phyloP scores from a whole-genome alignment of 2,797 vertebrate species.

The Nannoperca obscura region DNA sequence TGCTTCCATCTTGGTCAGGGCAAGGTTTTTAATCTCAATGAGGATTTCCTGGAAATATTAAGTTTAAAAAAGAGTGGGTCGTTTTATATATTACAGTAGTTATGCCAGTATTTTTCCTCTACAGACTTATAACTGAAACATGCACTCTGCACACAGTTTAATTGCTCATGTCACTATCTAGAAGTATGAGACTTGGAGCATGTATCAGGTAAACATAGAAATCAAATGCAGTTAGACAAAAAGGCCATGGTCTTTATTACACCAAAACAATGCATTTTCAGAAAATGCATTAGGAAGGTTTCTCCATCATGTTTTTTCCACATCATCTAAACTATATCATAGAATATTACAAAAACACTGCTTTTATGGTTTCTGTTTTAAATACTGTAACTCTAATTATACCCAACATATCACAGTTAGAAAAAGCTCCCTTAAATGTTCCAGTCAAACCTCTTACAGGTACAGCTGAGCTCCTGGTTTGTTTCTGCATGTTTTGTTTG shows the following conservation, averaged over 20 bases:
- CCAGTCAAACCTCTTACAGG: not conserved
- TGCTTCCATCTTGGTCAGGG: not conserved
- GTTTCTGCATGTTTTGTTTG: not conserved
- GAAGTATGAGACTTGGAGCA: not conserved
- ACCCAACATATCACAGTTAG: not conserved
- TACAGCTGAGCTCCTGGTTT: not conserved
- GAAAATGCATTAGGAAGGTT: not conserved
- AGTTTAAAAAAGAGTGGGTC: not conserved
- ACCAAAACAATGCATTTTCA: slow-evolving; percentile 25
- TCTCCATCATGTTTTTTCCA: not conserved
- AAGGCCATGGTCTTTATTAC: slow-evolving; percentile 47
- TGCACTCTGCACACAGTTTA: not conserved
- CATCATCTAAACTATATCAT: not conserved
- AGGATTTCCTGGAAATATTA: not conserved
- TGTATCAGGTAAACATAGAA: not conserved
- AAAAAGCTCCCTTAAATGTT: slow-evolving; percentile 21
- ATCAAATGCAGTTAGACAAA: slow-evolving; percentile 20
- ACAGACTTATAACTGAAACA: not conserved
- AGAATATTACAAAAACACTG: slow-evolving; percentile 36
- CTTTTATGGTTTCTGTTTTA: not conserved
- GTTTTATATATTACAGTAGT: too few species aligned
- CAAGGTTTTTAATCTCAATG: not conserved
- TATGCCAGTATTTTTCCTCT: not conserved
- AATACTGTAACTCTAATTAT: not conserved
- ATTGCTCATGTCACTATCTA: not conserved